Evolutionary conservation across 1,140 invertebrate species (phyloP), one percentile per base, ranked within the genome.

Genomic region (Rhynchophorus ferrugineus): DNA sequence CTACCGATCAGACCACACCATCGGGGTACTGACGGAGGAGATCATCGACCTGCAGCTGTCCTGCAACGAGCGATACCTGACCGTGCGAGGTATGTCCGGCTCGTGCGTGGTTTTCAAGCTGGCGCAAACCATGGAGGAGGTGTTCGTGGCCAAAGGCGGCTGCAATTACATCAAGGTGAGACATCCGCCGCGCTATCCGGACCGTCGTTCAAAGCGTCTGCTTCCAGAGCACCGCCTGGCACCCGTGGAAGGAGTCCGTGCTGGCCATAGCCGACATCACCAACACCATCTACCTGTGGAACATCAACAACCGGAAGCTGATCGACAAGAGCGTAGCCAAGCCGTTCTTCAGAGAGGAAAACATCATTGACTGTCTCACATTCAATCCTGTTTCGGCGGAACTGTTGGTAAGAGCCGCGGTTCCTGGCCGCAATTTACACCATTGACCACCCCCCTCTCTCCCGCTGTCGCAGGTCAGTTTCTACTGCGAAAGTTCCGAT

Each of bases 171-270:
- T n/a, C n/a, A n/a, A n/a, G n/a, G n/a, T n/a, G n/a, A n/a, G 24
- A 29, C 11, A 11, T 11, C 24, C 24, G 24, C 5, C 24, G 24
- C 24, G 11, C 24, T 11, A 29, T 29, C 24, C 24, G 24, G 11
- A 29, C 24, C 24, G 5, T 29, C n/a, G 24, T 29, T 6, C 11
- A 29, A 6, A 29, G 11, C 24, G 24, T 44, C 29, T 44, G 7
- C 17, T 41, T 41, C 3, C 29, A 34, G 24, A 44, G 22, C n/a
- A 44, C 24, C 2, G 3, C 43, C 9, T 44, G 43, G 43, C 43
- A 44, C 9, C 43, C 43, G 34, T 44, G 43, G 43, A 44, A 44
- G 34, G 43, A 44, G 11, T 33, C 43, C 8, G 17, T 44, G 2
- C 34, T 44, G 24, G 43, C 16, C 33, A 16, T 44, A 14, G 43